Evolutionary conservation across 2,888 invertebrate genomes (phyloP), one percentile per base, ranked within the genome.

Genomic region (Spicauda simplicius): DNA sequence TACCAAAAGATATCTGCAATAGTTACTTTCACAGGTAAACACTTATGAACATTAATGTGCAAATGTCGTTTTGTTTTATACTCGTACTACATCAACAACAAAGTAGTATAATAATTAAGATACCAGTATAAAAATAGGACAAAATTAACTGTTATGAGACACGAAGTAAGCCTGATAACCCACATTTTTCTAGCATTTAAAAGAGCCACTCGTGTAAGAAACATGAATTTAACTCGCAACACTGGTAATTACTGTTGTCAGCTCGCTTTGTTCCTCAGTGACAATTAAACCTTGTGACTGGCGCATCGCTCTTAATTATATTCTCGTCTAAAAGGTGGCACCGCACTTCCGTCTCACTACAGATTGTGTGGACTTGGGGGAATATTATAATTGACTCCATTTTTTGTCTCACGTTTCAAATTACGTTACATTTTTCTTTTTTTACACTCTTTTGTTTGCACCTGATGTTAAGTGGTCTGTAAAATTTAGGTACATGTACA

Each of bases 271-370:
- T 65, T 65, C 59, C 64, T 65, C 59, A 59, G 65, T 59, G 41
- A 65, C 65, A 65, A 65, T 65, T 65, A 65, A 65, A 58, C 65
- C 58, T 59, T 58, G 64, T 65, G 64, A 58, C 58, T 45, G 60
- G 60, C 45, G 54, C 62, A 53, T 65, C 58, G 53, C 58, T 58
- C 58, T 58, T 58, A 65, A 65, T 65, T 65, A 58, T 65, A 58
- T 65, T 65, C 64, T 53, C 64, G 52, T 65, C 58, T 65, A 65
- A 53, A 58, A 65, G 52, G 41, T 53, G 50, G 53, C 53, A 58
- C 52, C 56, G 63, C 19, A 56, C 48, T 56, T 56, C 48, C 53
- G 50, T 57, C 52, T 61, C 57, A 19, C 37, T 37, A 64, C 64
- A 33, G 58, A 41, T 58, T 64, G 25, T 64, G 64, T 64, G 50